Evolutionary conservation across 2,888 invertebrate genomes (phyloP), one percentile per base, ranked within the genome.

Genomic region (Drosophila robusta): DNA sequence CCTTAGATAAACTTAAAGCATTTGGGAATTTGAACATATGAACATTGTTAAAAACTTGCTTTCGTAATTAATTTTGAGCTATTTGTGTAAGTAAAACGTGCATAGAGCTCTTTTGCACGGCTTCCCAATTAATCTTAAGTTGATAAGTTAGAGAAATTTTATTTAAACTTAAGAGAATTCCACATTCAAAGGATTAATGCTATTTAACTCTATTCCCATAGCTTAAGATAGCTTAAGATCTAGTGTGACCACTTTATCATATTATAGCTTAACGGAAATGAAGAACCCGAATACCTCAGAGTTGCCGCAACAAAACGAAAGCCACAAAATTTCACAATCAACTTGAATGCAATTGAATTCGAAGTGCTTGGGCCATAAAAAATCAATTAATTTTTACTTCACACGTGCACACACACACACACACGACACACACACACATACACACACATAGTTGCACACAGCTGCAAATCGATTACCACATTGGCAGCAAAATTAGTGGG

Each of bases 361-460:
- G 16, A 70, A 75, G 75, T 70, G 70, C 39, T 65, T 58, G 24
- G 57, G 41, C 72, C 56, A 78, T 77, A 75, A 72, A 77, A 86
- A 85, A 84, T 85, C 80, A 87, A 87, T 86, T 87, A 87, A 75
- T 75, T 78, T 79, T 71, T 62, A 63, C 80, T 78, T 76, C 54
- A 72, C 82, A 80, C 70, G 78, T 70, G 64, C 18, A 41, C 14
- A 45, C 36, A 39, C 9, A 12, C 42, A 12, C 16, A 32, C 42
- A 12, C 16, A 32, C n/a, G n/a, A n/a, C n/a, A n/a, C 18, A 41
- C 14, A 45, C 36, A 39, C 9, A 12, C 18, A 41, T 12, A 45
- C 36, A 39, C 9, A 12, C 42, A 12, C 16, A 32, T 14, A 24
- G 18, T 12, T 18, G 49, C 38, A 18, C 24, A 39, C 47, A 42